Evolutionary conservation across 2,888 invertebrate genomes (phyloP).

Genomic region (Dusona sp.): DNA sequence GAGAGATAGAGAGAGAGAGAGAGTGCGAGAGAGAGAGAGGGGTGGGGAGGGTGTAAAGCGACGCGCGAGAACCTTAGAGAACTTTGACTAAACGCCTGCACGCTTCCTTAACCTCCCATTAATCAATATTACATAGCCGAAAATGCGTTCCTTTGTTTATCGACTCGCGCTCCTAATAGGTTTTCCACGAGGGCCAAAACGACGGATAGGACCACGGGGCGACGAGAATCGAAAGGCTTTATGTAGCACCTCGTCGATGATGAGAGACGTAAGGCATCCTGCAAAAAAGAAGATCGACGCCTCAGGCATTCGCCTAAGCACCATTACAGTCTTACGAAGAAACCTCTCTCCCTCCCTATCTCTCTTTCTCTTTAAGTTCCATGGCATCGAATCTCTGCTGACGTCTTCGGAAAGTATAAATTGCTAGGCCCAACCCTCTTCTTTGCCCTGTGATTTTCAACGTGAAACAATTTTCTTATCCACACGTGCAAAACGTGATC

Average conservation of each 20-base stretch:
- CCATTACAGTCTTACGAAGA: slow-evolving; percentile 29
- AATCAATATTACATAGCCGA: slow-evolving; percentile 85
- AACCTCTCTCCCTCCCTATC: background rate
- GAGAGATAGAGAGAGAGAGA: slow-evolving; percentile 39
- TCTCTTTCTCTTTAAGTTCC: slow-evolving; percentile 9
- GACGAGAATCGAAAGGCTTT: slow-evolving; percentile 54
- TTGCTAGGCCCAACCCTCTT: slow-evolving; percentile 37
- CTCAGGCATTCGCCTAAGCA: slow-evolving; percentile 41
- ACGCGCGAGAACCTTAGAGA: slow-evolving; percentile 79
- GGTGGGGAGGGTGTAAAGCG: slow-evolving; percentile 54
- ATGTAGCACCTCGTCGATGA: slow-evolving; percentile 58
- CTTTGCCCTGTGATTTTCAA: slow-evolving; percentile 16
- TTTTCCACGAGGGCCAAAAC: slow-evolving; percentile 78
- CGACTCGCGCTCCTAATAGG: slow-evolving; percentile 83
- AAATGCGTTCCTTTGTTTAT: slow-evolving; percentile 85
- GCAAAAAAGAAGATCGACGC: slow-evolving; percentile 67
- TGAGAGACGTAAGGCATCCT: slow-evolving; percentile 21
- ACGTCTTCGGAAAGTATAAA: slow-evolving; percentile 53
- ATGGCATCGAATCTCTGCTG: slow-evolving; percentile 45
- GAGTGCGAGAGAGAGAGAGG: slow-evolving; percentile 63
- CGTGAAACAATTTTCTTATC: slow-evolving; percentile 38
- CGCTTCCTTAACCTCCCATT: slow-evolving; percentile 85
- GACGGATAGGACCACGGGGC: slow-evolving; percentile 41
- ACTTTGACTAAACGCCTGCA: slow-evolving; percentile 85
- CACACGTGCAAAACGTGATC: background rate